Evolutionary conservation across 30 jellyfish, hydroid and myxozoan species (phyloP), one percentile per base, ranked within the genome.

Genomic region (Cassiopea andromeda): DNA sequence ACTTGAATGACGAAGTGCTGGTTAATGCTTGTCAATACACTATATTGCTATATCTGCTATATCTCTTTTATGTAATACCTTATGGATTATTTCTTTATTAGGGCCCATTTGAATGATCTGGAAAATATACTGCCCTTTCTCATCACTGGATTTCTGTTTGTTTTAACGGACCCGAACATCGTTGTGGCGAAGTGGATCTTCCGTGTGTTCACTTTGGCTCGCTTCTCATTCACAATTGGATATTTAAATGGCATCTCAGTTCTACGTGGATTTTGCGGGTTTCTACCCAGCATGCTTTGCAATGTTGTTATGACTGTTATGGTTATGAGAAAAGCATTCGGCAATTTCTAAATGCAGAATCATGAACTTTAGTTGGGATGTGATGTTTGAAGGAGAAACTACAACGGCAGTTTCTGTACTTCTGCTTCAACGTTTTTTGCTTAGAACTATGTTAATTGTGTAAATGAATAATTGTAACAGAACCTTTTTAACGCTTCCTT

Each of bases 41-140:
- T 27, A 27, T 27, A 27, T 27, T 27, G 38, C 38, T 27, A 27
- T 27, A 27, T 27, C 38, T 27, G 38, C 38, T 27, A 27, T 27
- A 27, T 27, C 38, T 27, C 38, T 27, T 27, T 27, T 27, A 27
- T 27, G 38, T 27, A 27, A 27, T 27, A 27, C 38, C 38, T 27
- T 27, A 27, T 27, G 38, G 38, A 27, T 27, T 27, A 27, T 27
- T 27, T 14, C 46, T 58, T 60, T 44, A 44, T 19, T 47, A 90
- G 97, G 47, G 97, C 97, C 43, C 97, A 90, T 69, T 54, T 75
- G 67, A 90, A 90, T 83, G 97, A 90, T 64, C 45, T 90, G 89
- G 97, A 90, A 75, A 90, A 90, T 90, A 90, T 90, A 27, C 49
- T 90, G 2, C 97, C 97, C 75, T 90, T 91, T 73, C 75, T 91